These are phyloP conservation scores for Rafetus swinhoei DNA, from an alignment of 2,113 vertebrate genomes.

Conservation along the genomic window DNA sequence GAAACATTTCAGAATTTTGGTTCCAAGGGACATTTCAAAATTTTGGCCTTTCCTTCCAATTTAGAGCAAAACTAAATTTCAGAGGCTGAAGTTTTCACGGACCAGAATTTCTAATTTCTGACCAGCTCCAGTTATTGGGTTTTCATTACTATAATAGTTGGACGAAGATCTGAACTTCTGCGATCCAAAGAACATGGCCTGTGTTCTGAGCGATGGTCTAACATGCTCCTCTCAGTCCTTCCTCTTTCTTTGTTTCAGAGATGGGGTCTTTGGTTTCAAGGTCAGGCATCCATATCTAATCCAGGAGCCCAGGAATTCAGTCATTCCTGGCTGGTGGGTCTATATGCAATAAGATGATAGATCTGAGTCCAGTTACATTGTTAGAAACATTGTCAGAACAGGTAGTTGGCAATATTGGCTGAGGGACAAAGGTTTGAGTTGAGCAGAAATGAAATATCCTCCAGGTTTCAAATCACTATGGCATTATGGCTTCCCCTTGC, in stretches of 20 bases:
- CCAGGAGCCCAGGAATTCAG: neutral
- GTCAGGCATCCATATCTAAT: accelerated
- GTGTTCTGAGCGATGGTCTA: accelerated
- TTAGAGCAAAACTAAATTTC: neutral
- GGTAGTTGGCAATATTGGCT: neutral
- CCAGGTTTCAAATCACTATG: neutral
- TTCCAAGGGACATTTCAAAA: neutral
- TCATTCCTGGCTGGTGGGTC: neutral
- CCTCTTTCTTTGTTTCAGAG: too few relatives aligned
- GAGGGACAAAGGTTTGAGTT: neutral
- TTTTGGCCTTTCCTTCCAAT: constrained; percentile 20
- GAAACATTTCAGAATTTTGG: neutral
- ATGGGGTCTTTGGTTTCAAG: neutral
- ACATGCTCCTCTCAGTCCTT: neutral
- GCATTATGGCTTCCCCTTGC: accelerated
- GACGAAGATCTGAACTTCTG: neutral
- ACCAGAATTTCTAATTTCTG: constrained; percentile 22
- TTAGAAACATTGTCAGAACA: neutral
- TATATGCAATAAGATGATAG: accelerated
- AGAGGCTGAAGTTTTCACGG: constrained; percentile 30
- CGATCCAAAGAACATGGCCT: accelerated
- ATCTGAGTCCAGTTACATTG: accelerated
- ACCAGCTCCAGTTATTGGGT: neutral
- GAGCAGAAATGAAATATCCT: neutral
- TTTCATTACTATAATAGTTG: neutral